A percentile compares a stretch with the other conserved stretches of the same genome.
Evolutionary conservation across 2,113 vertebrate genomes (phyloP).

Genomic region (Mobula birostris): DNA sequence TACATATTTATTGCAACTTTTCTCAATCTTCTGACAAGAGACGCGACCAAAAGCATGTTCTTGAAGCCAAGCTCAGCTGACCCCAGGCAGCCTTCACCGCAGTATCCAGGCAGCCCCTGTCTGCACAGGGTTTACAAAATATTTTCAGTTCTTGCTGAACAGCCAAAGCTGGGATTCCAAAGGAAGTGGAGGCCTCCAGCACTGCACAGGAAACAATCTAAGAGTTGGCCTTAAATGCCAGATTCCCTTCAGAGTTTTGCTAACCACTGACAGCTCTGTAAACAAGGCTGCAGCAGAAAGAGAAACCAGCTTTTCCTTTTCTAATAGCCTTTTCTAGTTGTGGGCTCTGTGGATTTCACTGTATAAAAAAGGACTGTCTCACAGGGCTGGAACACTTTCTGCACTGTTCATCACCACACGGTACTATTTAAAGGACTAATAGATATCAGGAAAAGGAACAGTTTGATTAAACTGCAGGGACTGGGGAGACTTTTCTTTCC

Average conservation of each 20-base stretch:
- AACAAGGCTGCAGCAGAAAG: slow-evolving; percentile 53
- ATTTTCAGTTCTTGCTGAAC: slow-evolving; percentile 28
- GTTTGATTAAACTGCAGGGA: slow-evolving; percentile 39
- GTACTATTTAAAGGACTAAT: slow-evolving; percentile 55
- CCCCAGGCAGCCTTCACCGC: neutral
- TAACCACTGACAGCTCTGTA: slow-evolving; percentile 75
- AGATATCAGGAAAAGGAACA: slow-evolving; percentile 57
- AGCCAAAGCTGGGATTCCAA: slow-evolving; percentile 55
- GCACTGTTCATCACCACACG: slow-evolving; percentile 51
- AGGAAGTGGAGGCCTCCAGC: slow-evolving; percentile 64
- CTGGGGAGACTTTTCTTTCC: slow-evolving; percentile 35
- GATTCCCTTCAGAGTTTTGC: slow-evolving; percentile 73
- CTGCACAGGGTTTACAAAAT: neutral
- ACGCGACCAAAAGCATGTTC: neutral
- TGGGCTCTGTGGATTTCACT: slow-evolving; percentile 60
- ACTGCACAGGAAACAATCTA: slow-evolving; percentile 68
- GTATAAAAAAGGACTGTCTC: slow-evolving; percentile 55
- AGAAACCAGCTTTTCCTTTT: slow-evolving; percentile 60
- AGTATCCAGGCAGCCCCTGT: neutral
- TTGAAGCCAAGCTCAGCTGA: slow-evolving; percentile 3
- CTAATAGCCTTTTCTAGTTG: slow-evolving; percentile 66
- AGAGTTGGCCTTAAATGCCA: slow-evolving; percentile 65
- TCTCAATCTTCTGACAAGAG: neutral
- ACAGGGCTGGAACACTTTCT: neutral
- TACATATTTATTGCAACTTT: neutral